phyloP scores from a whole-genome alignment of 2,888 invertebrate genomes.

The Campaea margaritaria region DNA sequence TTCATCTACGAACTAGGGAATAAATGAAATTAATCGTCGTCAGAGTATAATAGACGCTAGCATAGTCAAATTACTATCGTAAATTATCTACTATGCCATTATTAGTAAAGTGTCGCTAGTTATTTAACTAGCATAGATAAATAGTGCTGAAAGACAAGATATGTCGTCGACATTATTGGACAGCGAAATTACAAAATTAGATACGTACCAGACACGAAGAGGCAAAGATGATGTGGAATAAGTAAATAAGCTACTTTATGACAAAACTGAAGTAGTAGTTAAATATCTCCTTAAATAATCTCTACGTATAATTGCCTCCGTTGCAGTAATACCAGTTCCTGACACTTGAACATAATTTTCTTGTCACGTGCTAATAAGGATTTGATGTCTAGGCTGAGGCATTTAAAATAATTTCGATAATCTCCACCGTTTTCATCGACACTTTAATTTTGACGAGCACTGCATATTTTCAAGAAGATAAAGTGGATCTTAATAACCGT shows the following conservation, averaged over 20 bases:
- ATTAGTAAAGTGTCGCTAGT: no score
- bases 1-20: no score
- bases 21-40: no score
- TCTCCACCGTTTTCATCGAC: slow-evolving; percentile 50
- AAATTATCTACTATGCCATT: no score
- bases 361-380: slow-evolving; percentile 54
- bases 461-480: slow-evolving; percentile 38
- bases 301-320: slow-evolving; percentile 22
- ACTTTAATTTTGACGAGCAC: slow-evolving; percentile 45
- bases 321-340: slow-evolving; percentile 38
- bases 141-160: no score
- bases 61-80: no score
- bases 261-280: slow-evolving; percentile 10
- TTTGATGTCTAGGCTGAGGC: slow-evolving; percentile 52
- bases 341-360: slow-evolving; percentile 47
- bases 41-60: no score
- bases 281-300: slow-evolving; percentile 26
- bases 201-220: neutral
- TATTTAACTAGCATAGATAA: no score
- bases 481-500: slow-evolving; percentile 21
- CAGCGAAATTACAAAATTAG: no score
- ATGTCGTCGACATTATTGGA: no score
- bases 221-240: slow-evolving; percentile 4
- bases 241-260: slow-evolving; percentile 46
- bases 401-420: slow-evolving; percentile 50